A percentile compares a stretch with the other conserved stretches of the same genome.
phyloP scores from a whole-genome alignment of 2,888 invertebrate species.

The Chloroclystis v-ata region DNA sequence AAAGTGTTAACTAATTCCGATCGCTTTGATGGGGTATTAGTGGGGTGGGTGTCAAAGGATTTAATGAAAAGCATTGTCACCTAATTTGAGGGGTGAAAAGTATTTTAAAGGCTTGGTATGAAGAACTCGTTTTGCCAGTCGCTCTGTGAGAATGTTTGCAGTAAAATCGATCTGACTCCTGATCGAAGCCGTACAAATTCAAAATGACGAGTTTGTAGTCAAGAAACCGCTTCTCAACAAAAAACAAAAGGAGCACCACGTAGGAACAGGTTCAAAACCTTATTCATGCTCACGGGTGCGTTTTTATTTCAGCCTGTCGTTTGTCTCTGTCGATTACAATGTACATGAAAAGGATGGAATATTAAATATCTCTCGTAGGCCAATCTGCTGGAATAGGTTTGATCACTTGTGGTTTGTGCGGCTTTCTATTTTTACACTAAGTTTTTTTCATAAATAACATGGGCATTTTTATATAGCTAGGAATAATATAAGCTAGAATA shows the following conservation, averaged over 20 bases:
- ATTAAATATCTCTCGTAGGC: slow-evolving; percentile 26
- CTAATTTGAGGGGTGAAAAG: slow-evolving; percentile 7
- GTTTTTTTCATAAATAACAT: background rate
- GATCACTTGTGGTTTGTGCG: slow-evolving; percentile 51
- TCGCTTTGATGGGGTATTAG: slow-evolving; percentile 58
- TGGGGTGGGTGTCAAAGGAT: slow-evolving; percentile 38
- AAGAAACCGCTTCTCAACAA: slow-evolving; percentile 37
- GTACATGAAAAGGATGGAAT: slow-evolving; percentile 33
- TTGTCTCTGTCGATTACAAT: slow-evolving; percentile 29
- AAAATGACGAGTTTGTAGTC: slow-evolving; percentile 26
- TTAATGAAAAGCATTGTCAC: slow-evolving; percentile 26
- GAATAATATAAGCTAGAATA: no score
- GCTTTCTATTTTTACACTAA: slow-evolving; percentile 37
- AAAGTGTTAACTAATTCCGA: slow-evolving; percentile 60
- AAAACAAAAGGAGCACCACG: slow-evolving; percentile 44
- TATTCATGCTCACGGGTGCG: slow-evolving; percentile 34
- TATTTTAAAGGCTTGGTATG: background rate
- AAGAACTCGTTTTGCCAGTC: slow-evolving; percentile 4
- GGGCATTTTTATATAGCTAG: no score
- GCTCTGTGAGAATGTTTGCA: slow-evolving; percentile 1
- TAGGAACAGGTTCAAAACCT: slow-evolving; percentile 51
- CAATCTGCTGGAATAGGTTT: slow-evolving; percentile 24
- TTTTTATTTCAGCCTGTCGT: slow-evolving; percentile 32
- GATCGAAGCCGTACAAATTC: slow-evolving; percentile 26
- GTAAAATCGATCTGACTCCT: slow-evolving; percentile 12